Percentiles rank a stretch among this genome's conserved stretches.
Conservation (phyloP, 2,888 invertebrate genomes). For the Phengaris arion region DNA sequence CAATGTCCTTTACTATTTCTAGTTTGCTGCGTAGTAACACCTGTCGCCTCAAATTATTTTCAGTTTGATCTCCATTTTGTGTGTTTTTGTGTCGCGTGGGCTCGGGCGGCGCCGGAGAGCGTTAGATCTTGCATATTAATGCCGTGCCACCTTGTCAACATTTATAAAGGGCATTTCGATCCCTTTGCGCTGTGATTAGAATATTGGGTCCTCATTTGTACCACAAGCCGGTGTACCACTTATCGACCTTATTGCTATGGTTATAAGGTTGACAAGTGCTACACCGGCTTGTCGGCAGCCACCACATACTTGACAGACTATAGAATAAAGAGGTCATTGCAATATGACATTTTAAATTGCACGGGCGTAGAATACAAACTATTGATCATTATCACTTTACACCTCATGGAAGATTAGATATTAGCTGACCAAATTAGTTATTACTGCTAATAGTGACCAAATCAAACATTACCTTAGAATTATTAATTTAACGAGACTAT, state of each 20-base stretch:
- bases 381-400: not conserved
- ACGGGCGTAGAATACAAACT: not conserved
- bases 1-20: not conserved
- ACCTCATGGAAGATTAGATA: not conserved
- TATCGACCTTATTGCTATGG: not conserved
- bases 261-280: not conserved
- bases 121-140: constrained; percentile 43
- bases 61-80: not conserved
- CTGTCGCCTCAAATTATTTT: constrained; percentile 16
- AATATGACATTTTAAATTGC: constrained; percentile 11
- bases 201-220: constrained; percentile 49
- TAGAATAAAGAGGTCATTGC: not conserved
- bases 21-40: not conserved
- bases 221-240: not conserved
- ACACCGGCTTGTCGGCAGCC: too few species aligned
- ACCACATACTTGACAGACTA: not conserved
- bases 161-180: constrained; percentile 46
- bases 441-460: not conserved
- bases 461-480: not conserved
- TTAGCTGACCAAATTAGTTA: not conserved
- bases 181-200: constrained; percentile 50
- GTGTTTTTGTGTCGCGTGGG: not conserved
- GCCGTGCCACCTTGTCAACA: constrained; percentile 38
- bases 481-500: not conserved
- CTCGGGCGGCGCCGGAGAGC: constrained; percentile 1